Percentiles rank a stretch among this genome's conserved stretches.
These are phyloP conservation scores for Manis pentadactyla DNA, from an alignment of 2,797 vertebrate species.

Conservation along the genomic window DNA sequence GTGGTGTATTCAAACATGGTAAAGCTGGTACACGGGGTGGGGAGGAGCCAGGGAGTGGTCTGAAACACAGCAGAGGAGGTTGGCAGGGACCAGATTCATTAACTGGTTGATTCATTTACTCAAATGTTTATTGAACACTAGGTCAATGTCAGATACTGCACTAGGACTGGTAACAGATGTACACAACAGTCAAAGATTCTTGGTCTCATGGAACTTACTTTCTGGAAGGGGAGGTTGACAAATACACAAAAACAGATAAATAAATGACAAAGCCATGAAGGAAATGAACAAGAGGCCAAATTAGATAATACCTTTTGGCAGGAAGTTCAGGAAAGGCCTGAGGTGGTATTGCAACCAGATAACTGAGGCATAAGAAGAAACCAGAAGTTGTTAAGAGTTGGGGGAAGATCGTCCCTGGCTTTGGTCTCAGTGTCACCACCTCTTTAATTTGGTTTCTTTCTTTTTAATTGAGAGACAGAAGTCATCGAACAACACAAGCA, in stretches of 20 bases:
- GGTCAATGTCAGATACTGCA: not conserved
- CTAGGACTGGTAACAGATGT: not conserved
- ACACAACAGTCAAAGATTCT: not conserved
- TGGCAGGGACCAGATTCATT: not conserved
- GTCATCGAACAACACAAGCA: not conserved
- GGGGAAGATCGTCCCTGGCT: not conserved
- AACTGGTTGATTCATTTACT: not conserved
- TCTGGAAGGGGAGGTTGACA: not conserved
- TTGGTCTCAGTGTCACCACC: not conserved
- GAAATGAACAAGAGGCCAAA: slow-evolving; percentile 31
- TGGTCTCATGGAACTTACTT: slow-evolving; percentile 5
- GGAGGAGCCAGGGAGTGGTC: not conserved
- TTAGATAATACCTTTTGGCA: not conserved
- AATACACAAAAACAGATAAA: not conserved
- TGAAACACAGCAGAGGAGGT: not conserved
- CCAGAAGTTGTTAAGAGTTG: not conserved
- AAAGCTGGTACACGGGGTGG: not conserved
- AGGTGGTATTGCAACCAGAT: not conserved
- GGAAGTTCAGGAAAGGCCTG: not conserved
- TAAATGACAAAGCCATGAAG: not conserved
- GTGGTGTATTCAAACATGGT: not conserved
- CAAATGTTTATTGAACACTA: not conserved
- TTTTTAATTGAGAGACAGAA: not conserved
- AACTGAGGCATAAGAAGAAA: not conserved
- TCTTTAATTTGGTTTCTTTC: slow-evolving; percentile 33